Evolutionary conservation across 2,113 vertebrate genomes (phyloP).

Genomic region (Phocoena phocoena): DNA sequence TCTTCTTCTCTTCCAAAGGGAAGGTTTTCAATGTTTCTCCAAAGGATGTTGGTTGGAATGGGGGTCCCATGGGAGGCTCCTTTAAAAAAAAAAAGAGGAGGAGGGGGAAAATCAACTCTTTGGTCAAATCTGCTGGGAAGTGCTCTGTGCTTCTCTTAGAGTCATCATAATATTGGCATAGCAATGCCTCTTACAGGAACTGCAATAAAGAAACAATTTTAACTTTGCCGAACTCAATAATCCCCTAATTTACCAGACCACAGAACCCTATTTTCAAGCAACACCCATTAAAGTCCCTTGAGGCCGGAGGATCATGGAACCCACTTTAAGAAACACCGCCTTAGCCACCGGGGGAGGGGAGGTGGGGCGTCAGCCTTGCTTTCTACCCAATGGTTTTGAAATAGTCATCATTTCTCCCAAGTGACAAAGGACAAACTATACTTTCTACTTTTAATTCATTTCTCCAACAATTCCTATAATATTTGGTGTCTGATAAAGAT

Average conservation of each 20-base stretch:
- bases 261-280: neutral
- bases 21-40: slow-evolving; percentile 36
- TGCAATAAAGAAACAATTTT: neutral
- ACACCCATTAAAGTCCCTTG: neutral
- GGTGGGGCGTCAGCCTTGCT: neutral
- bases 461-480: slow-evolving; percentile 23
- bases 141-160: neutral
- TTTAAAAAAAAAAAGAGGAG: neutral
- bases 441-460: slow-evolving; percentile 48
- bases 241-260: neutral
- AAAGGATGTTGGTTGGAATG: neutral
- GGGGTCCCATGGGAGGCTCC: neutral
- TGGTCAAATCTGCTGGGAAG: slow-evolving; percentile 15
- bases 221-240: neutral
- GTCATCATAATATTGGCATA: neutral
- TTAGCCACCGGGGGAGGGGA: neutral
- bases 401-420: slow-evolving; percentile 54
- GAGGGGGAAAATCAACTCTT: neutral
- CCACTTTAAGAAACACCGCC: neutral
- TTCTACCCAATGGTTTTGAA: slow-evolving; percentile 54
- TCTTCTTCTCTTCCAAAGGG: neutral
- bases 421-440: slow-evolving; percentile 49
- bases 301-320: neutral
- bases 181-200: neutral
- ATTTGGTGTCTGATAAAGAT: slow-evolving; percentile 47